A percentile compares a stretch with the other conserved stretches of the same genome.
Conservation (phyloP, 2,797 vertebrate genomes). For the Lophotriccus pileatus region DNA sequence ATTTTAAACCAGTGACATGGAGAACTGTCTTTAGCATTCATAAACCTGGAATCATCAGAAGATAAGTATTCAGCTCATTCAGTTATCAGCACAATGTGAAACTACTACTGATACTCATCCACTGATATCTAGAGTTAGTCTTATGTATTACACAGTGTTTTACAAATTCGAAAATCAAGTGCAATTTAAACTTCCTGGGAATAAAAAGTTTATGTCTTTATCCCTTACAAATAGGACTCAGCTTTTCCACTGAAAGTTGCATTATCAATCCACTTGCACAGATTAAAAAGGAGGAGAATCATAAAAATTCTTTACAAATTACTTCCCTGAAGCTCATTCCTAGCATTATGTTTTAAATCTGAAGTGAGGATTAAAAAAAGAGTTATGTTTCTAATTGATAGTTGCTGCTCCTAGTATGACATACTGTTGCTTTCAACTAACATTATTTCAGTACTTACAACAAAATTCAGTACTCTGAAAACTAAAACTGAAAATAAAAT, state of each 20-base stretch:
- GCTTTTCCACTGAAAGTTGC: slow-evolving; percentile 2
- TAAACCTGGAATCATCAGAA: slow-evolving; percentile 4
- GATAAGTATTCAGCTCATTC: background rate
- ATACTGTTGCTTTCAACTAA: background rate
- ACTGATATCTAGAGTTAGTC: background rate
- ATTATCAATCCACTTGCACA: background rate
- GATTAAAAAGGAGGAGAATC: slow-evolving; percentile 1
- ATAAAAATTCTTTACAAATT: background rate
- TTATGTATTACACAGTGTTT: background rate
- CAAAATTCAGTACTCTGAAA: slow-evolving; percentile 1
- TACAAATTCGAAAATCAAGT: background rate
- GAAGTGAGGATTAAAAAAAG: background rate
- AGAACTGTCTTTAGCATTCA: slow-evolving; percentile 17
- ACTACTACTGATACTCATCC: background rate
- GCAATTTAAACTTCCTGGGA: background rate
- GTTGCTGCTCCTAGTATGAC: background rate
- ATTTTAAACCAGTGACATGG: slow-evolving; percentile 11
- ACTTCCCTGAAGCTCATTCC: background rate
- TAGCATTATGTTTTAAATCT: background rate
- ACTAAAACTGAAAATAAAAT: background rate
- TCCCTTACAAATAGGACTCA: background rate
- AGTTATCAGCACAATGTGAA: background rate
- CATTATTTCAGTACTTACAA: background rate
- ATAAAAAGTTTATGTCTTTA: slow-evolving; percentile 19
- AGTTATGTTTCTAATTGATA: background rate